These are phyloP conservation scores for Nannospalax galili DNA, from an alignment of 2,113 vertebrate species.

Conservation along the genomic window DNA sequence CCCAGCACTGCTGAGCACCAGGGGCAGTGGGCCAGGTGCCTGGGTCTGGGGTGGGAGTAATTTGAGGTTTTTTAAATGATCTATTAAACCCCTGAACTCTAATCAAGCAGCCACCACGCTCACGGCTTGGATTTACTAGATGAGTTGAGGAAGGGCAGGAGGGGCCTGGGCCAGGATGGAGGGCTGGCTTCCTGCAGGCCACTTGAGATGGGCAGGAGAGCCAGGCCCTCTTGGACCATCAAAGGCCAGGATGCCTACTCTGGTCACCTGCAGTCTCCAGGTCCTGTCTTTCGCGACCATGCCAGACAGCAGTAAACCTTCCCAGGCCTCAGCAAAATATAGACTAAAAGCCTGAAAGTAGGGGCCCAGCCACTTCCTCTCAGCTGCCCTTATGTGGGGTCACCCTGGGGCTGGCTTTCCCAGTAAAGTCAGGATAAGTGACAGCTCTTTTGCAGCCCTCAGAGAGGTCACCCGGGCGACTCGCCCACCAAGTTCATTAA, in stretches of 20 bases:
- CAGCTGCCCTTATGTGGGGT: slow-evolving; percentile 58
- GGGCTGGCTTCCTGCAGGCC: not conserved
- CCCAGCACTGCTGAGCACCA: slow-evolving; percentile 93
- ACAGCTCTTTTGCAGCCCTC: slow-evolving; percentile 58
- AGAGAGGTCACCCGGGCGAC: slow-evolving; percentile 61
- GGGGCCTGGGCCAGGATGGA: slow-evolving; percentile 80
- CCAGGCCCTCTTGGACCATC: no score
- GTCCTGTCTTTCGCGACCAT: not conserved
- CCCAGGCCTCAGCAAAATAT: not conserved
- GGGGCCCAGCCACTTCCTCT: slow-evolving; percentile 74
- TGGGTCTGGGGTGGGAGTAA: slow-evolving; percentile 92
- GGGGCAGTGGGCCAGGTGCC: slow-evolving; percentile 97
- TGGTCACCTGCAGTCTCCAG: not conserved
- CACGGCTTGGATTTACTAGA: slow-evolving; percentile 93
- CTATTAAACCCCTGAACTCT: slow-evolving; percentile 99
- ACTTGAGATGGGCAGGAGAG: not conserved
- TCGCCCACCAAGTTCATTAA: slow-evolving; percentile 13
- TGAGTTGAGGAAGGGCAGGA: slow-evolving; percentile 86
- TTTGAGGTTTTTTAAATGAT: slow-evolving; percentile 97
- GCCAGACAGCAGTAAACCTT: slow-evolving; percentile 37
- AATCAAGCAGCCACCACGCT: slow-evolving; percentile 97
- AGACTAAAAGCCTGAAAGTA: slow-evolving; percentile 71
- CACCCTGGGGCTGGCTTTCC: slow-evolving; percentile 58
- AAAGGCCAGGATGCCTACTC: not conserved
- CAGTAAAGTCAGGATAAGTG: slow-evolving; percentile 63